Conservation (phyloP, 1,140 invertebrate genomes). For the Pseudoatta argentina region DNA sequence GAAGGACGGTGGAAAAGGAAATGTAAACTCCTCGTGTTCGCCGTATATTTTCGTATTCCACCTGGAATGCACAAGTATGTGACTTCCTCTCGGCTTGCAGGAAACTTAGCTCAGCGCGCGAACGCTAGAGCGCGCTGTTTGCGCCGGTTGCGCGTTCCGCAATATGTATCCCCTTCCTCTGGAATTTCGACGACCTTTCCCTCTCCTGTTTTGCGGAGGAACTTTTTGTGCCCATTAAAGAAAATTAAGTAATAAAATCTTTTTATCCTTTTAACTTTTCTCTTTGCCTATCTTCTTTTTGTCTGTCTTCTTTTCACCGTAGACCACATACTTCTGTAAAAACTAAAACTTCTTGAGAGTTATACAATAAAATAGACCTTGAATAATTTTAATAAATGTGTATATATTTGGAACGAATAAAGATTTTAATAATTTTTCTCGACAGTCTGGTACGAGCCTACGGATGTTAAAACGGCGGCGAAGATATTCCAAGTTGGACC, state of each 20-base stretch:
- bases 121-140: not conserved
- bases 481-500: constrained; percentile 86
- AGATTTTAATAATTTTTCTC: constrained; percentile 4
- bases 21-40: not conserved
- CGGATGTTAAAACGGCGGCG: constrained; percentile 87
- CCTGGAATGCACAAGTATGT: not conserved
- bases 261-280: not conserved
- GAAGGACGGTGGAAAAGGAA: not conserved
- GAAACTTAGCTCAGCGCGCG: not conserved
- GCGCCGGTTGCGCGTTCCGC: not conserved
- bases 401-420: not conserved
- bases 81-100: not conserved
- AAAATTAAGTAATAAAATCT: constrained; percentile 5
- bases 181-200: not conserved
- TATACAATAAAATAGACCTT: not conserved
- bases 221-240: not conserved
- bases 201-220: not conserved
- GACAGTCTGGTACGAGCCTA: constrained; percentile 90
- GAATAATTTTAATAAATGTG: not conserved
- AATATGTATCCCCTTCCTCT: not conserved
- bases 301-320: not conserved
- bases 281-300: not conserved
- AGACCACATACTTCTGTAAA: not conserved
- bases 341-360: no score
- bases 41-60: not conserved